These are phyloP conservation scores for Acanthisitta chloris DNA, from an alignment of 2,113 vertebrate genomes.

Conservation along the genomic window DNA sequence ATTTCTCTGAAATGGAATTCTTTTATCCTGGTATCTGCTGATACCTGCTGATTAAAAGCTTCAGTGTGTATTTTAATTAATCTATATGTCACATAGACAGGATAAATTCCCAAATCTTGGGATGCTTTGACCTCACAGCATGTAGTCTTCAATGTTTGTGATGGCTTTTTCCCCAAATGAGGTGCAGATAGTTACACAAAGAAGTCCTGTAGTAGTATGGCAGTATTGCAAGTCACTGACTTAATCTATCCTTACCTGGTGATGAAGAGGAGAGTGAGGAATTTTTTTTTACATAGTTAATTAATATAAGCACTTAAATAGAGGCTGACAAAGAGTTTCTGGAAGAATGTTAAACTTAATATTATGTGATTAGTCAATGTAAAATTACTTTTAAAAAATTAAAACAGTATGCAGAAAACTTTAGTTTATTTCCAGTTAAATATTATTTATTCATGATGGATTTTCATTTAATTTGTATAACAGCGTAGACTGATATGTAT, in stretches of 20 bases:
- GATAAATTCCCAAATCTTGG: background rate
- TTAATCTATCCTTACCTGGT: background rate
- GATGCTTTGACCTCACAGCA: fast-evolving
- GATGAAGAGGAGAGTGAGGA: background rate
- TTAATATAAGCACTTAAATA: background rate
- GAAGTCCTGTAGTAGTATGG: background rate
- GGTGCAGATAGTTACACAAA: background rate
- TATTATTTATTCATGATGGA: background rate
- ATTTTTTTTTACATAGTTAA: background rate
- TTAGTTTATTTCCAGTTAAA: background rate
- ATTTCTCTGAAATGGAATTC: background rate
- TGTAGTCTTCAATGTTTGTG: background rate
- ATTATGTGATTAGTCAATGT: background rate
- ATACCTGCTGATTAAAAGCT: background rate
- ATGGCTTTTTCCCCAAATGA: background rate
- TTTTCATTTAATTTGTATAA: background rate
- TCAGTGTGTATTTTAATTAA: background rate
- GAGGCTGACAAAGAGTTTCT: background rate
- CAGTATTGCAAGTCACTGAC: background rate
- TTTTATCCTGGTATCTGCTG: background rate
- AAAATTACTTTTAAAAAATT: background rate
- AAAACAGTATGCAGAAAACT: background rate
- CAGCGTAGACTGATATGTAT: background rate
- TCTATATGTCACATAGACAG: background rate
- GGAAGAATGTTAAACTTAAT: background rate